Conservation (phyloP, 2,113 vertebrate genomes). For the Ciconia boyciana region DNA sequence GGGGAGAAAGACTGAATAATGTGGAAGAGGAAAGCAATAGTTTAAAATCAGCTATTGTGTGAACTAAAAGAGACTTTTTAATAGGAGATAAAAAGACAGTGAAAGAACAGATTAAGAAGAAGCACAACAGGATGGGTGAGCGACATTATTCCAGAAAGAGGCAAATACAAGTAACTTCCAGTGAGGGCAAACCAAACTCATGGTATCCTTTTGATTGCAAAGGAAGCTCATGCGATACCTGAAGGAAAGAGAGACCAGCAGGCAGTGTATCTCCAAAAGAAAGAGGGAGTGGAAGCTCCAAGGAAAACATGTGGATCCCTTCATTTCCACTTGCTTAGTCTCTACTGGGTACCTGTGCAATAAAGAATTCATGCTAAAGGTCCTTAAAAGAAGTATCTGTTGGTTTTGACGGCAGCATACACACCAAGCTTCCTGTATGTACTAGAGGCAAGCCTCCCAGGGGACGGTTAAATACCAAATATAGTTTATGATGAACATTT, state of each 20-base stretch:
- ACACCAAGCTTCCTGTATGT: background rate
- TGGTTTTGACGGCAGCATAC: background rate
- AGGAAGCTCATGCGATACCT: background rate
- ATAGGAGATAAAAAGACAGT: background rate
- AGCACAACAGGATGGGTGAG: background rate
- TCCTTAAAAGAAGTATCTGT: background rate
- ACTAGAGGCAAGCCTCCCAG: background rate
- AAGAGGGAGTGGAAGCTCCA: background rate
- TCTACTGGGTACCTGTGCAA: background rate
- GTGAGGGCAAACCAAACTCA: background rate
- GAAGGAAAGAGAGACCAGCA: background rate
- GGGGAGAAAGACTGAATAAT: background rate
- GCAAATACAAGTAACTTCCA: background rate
- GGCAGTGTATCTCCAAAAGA: background rate
- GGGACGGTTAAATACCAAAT: background rate
- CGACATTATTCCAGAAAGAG: background rate
- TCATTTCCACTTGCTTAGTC: background rate
- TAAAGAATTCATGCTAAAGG: background rate
- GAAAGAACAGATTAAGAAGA: background rate
- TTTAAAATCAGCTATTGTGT: background rate
- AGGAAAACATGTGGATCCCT: background rate
- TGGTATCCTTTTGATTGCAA: background rate
- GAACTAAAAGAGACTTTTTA: background rate
- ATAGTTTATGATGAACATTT: background rate
- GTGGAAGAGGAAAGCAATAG: background rate